Base-by-base conservation (phyloP, 2,888 invertebrate genomes). In the Penaeus monodon region DNA sequence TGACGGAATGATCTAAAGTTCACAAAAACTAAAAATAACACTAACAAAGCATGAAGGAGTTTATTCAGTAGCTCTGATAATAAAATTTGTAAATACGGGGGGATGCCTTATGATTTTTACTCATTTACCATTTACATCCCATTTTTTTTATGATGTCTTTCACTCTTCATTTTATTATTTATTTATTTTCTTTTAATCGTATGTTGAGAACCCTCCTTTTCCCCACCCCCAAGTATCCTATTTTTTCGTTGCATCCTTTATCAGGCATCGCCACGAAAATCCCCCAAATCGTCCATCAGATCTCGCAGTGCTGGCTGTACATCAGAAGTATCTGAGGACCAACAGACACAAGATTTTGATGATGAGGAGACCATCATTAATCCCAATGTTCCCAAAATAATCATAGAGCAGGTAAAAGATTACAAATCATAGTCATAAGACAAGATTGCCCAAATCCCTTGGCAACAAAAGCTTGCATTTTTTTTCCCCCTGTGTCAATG, bases 341-440 rank as follows among this genome's bases (percentile, higher is more conserved):
- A n/a, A 20, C 44, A 70, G 24, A 65, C 65, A 80, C 80, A 65
- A n/a, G 29, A 64, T 10, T 64, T 44, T 24, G 33, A 81, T 24
- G 81, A 76, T 29, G 57, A 81, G 68, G 77, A 81, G 20, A 44
- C 63, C 38, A 63, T 65, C 33, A 49, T 64, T 65, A 81, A 81
- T 57, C n/a, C 78, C 24, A 86, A 78, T 66, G 81, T 86, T 77
- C 86, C 86, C 14, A 86, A 86, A 86, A 86, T 86, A 57, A 70
- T 86, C 27, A 65, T 86, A 81, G 74, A 86, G 49, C 86, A 86
- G 86, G 86, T 86, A 86, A 86, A 66, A 65, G 38, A 22, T 33
- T 73, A 17, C 57, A 57, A 17, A 57, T 20, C 57, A 57, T 57
- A 57, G 17, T 22, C 38, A 73, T 29, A 73, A 29, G 38, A 73